phyloP scores from a whole-genome alignment of 2,888 invertebrate species.

The Chrysolina haemoptera region DNA sequence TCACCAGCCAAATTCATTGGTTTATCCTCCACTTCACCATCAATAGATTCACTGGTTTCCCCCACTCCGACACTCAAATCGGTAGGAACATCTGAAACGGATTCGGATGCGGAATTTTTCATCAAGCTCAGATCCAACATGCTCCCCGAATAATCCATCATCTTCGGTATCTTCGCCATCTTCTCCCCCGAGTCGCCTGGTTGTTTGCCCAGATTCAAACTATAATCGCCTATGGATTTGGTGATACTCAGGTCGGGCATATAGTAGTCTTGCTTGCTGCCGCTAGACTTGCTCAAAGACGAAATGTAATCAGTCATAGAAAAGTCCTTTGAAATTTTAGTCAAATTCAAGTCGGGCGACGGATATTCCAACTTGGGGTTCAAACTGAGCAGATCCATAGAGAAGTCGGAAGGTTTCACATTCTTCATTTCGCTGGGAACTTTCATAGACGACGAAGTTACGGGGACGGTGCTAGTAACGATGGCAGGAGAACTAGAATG shows the following conservation, averaged over 20 bases:
- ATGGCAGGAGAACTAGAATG: conserved; percentile 35
- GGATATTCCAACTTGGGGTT: conserved; percentile 71
- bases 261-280: conserved; percentile 57
- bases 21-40: conserved; percentile 46
- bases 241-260: conserved; percentile 70
- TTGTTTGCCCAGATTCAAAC: conserved; percentile 62
- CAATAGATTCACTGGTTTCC: conserved; percentile 39
- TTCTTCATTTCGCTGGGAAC: conserved; percentile 67
- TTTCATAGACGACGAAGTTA: conserved; percentile 59
- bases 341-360: conserved; percentile 67
- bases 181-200: conserved; percentile 66
- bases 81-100: conserved; percentile 53
- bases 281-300: conserved; percentile 50
- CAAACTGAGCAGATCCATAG: conserved; percentile 66
- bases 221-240: conserved; percentile 63
- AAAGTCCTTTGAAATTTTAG: conserved; percentile 63
- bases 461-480: conserved; percentile 24
- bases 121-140: conserved; percentile 71
- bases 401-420: conserved; percentile 71
- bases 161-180: conserved; percentile 75
- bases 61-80: conserved; percentile 55
- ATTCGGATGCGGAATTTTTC: conserved; percentile 57
- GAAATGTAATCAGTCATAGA: conserved; percentile 61
- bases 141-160: conserved; percentile 70
- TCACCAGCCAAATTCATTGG: conserved; percentile 52